phyloP scores from a whole-genome alignment of 2,797 vertebrate species.

The Rhinoraja longicauda region DNA sequence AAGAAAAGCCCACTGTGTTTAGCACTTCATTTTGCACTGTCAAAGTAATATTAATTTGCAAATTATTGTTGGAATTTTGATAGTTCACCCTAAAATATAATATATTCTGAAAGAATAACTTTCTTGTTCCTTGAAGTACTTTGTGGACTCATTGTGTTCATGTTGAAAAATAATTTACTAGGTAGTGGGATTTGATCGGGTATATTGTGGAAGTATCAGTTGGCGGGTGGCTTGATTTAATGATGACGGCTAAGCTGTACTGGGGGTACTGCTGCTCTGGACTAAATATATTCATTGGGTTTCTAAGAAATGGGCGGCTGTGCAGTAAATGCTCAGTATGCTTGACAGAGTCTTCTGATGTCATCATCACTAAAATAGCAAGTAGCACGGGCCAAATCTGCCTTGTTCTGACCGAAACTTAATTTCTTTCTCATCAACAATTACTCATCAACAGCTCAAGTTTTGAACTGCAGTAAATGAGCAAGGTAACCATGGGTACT shows the following conservation, averaged over 20 bases:
- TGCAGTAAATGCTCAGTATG: conserved; percentile 36
- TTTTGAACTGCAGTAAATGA: conserved; percentile 34
- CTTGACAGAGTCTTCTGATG: conserved; percentile 27
- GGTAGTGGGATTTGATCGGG: conserved; percentile 10
- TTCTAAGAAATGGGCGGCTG: conserved; percentile 36
- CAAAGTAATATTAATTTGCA: neutral
- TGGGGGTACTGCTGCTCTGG: conserved; percentile 13
- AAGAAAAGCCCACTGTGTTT: neutral
- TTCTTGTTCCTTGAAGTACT: neutral
- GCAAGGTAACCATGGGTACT: conserved; percentile 34
- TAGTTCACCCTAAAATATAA: neutral
- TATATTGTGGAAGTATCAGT: conserved; percentile 26
- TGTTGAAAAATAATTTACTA: neutral
- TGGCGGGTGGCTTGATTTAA: conserved; percentile 9
- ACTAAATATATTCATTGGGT: conserved; percentile 22
- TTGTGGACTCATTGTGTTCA: neutral
- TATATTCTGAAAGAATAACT: neutral
- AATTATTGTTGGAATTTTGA: neutral
- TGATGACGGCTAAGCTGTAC: conserved; percentile 19
- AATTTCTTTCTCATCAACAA: conserved; percentile 37
- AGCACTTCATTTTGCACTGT: neutral
- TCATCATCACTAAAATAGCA: conserved; percentile 32
- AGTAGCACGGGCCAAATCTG: conserved; percentile 31
- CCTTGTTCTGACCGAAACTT: conserved; percentile 35
- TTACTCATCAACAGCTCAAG: conserved; percentile 36